Percentiles rank a stretch among this genome's conserved stretches.
phyloP scores from a whole-genome alignment of 2,113 vertebrate genomes.

The Thinocorus orbignyianus region DNA sequence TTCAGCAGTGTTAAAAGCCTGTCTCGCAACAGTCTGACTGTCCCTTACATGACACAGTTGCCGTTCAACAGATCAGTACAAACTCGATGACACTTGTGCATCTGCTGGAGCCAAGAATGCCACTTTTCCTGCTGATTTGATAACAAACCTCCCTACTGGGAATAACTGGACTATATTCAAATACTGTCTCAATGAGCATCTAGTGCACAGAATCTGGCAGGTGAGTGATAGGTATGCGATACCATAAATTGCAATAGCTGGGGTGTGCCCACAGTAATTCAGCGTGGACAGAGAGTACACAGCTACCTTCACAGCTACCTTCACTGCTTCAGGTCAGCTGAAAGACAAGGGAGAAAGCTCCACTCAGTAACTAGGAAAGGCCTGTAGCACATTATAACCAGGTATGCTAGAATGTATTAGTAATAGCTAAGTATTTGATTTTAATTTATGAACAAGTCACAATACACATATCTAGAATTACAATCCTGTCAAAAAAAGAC shows the following conservation, averaged over 20 bases:
- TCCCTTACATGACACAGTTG: background rate
- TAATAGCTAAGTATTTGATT: background rate
- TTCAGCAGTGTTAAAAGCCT: background rate
- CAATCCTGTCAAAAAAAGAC: background rate
- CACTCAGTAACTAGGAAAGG: background rate
- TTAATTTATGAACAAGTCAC: background rate
- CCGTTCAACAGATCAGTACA: constrained; percentile 23
- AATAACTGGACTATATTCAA: background rate
- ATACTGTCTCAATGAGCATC: background rate
- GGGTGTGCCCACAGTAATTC: background rate
- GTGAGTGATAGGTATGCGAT: background rate
- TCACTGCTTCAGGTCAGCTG: background rate
- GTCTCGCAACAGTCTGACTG: background rate
- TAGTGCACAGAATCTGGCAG: background rate
- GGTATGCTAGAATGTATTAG: background rate
- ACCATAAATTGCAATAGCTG: background rate
- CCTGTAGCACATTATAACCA: background rate
- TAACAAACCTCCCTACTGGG: background rate
- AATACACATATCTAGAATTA: background rate
- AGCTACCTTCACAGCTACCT: background rate
- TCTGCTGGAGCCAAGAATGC: background rate
- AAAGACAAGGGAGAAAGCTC: background rate
- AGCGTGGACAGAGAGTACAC: fast-evolving
- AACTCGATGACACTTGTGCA: background rate
- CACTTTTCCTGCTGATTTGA: background rate